Conservation (phyloP, 2,113 vertebrate genomes). For the Peucedramus taeniatus region DNA sequence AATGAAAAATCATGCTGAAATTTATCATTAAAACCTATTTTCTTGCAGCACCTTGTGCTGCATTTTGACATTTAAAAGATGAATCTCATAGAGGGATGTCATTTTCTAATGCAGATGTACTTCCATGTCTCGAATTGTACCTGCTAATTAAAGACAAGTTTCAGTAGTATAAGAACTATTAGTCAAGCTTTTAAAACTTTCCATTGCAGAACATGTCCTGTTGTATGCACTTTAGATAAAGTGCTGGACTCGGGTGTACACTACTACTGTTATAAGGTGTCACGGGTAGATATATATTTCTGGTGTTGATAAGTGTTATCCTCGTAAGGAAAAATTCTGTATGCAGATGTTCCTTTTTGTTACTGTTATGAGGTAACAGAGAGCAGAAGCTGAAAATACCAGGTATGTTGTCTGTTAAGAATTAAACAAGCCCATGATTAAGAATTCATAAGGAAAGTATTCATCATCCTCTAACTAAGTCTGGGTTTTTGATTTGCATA, state of each 20-base stretch:
- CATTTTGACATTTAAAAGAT: background rate
- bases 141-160: background rate
- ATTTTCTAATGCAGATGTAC: background rate
- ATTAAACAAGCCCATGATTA: background rate
- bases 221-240: background rate
- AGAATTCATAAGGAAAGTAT: background rate
- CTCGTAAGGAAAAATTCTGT: background rate
- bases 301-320: background rate
- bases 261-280: rapidly evolving
- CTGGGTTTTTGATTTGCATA: background rate
- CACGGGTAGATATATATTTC: background rate
- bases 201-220: background rate
- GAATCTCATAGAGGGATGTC: background rate
- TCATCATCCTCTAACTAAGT: background rate
- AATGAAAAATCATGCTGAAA: background rate
- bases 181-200: background rate
- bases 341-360: background rate
- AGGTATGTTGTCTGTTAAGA: background rate
- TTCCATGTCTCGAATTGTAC: background rate
- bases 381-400: background rate
- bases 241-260: background rate
- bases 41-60: background rate
- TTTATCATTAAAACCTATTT: background rate
- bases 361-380: background rate
- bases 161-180: background rate